phyloP scores from a whole-genome alignment of 1,140 invertebrate species.

The Oryctes rhinoceros region DNA sequence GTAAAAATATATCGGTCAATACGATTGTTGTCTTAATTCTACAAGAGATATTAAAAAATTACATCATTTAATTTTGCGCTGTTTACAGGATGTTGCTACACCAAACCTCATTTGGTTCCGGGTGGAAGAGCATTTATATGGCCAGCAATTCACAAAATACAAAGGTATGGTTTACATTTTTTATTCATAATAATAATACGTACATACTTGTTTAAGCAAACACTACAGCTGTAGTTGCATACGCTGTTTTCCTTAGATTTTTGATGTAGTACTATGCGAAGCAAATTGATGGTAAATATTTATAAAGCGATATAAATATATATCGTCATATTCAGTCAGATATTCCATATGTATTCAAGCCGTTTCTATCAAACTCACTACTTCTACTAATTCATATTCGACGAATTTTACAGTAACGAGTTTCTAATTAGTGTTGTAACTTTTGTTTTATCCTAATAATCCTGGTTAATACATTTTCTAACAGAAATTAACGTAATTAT shows the following conservation, averaged over 20 bases:
- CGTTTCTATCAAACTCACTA: no score
- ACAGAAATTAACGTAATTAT: no score
- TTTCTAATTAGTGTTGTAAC: no score
- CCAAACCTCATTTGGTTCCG: constrained; percentile 89
- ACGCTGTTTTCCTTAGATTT: neutral
- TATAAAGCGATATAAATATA: no score
- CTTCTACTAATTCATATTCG: no score
- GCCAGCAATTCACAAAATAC: constrained; percentile 93
- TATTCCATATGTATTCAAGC: no score
- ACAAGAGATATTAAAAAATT: constrained; percentile 22
- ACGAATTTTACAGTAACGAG: no score
- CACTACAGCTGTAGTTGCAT: neutral
- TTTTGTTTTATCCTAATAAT: no score
- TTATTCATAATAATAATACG: neutral
- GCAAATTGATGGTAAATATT: no score
- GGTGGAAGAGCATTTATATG: constrained; percentile 97
- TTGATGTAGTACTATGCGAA: no score
- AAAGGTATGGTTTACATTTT: constrained; percentile 72
- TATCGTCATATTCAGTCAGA: no score
- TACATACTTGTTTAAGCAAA: neutral
- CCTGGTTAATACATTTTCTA: no score
- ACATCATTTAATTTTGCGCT: neutral
- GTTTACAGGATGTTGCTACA: constrained; percentile 86
- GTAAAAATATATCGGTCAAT: neutral
- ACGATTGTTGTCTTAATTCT: neutral